A percentile compares a stretch with the other conserved stretches of the same genome.
Conservation (phyloP, 2,888 invertebrate genomes). For the Eurois occulta region DNA sequence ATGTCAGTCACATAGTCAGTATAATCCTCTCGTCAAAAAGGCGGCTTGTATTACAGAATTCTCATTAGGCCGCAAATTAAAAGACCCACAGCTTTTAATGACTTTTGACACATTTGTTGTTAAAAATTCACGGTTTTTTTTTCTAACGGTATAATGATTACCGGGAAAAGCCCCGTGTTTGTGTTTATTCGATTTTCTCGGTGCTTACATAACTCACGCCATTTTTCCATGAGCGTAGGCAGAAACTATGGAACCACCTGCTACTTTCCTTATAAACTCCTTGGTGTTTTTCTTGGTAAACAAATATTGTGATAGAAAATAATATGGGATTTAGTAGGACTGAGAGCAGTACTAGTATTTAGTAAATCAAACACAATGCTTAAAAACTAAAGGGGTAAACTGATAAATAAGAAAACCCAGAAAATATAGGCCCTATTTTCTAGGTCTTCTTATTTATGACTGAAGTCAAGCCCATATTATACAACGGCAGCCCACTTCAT, state of each 20-base stretch:
- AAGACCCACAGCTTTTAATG: constrained; percentile 42
- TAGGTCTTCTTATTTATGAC: too few species aligned
- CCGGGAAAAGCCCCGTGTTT: not conserved
- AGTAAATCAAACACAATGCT: not conserved
- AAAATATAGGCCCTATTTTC: too few species aligned
- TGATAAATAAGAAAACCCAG: too few species aligned
- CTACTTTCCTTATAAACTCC: not conserved
- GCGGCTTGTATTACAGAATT: constrained; percentile 49
- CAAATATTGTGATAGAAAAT: not conserved
- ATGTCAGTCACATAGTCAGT: constrained; percentile 29
- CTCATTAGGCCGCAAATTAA: constrained; percentile 56
- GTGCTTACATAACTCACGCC: not conserved
- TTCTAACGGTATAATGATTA: constrained; percentile 16
- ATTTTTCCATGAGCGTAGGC: not conserved
- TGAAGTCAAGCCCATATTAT: too few species aligned
- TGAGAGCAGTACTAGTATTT: not conserved
- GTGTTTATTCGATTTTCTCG: constrained; percentile 5
- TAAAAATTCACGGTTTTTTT: constrained; percentile 33
- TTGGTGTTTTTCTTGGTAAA: not conserved
- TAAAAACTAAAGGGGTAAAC: too few species aligned
- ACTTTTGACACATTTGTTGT: constrained; percentile 52
- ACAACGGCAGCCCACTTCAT: too few species aligned
- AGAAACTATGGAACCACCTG: not conserved
- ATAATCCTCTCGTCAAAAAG: constrained; percentile 48
- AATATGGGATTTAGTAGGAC: not conserved